A percentile compares a stretch with the other conserved stretches of the same genome.
These are phyloP conservation scores for Procambarus virginalis DNA, from an alignment of 1,140 invertebrate genomes.

Conservation along the genomic window DNA sequence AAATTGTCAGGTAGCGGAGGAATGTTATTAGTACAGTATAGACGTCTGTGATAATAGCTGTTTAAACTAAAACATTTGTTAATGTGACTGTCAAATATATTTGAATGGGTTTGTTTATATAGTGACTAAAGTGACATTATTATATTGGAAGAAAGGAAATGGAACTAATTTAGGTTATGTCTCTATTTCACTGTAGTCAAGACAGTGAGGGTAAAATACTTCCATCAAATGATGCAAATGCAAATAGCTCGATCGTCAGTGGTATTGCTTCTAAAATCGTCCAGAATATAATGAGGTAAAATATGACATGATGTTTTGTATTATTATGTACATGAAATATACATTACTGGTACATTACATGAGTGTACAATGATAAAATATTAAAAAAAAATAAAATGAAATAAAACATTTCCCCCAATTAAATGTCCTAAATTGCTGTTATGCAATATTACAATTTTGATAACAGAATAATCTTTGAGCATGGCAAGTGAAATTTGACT, in stretches of 20 bases:
- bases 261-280: conserved; percentile 52
- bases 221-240: conserved; percentile 39
- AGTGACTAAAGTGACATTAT: background rate
- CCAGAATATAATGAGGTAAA: conserved; percentile 60
- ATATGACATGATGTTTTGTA: background rate
- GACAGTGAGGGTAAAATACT: conserved; percentile 58
- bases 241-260: conserved; percentile 49
- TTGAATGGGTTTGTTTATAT: background rate
- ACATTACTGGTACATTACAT: too few relatives aligned
- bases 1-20: conserved; percentile 39
- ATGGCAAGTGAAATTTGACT: too few relatives aligned
- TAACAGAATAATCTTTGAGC: too few relatives aligned
- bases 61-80: background rate
- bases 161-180: background rate
- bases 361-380: too few relatives aligned
- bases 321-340: too few relatives aligned
- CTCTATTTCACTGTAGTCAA: conserved; percentile 35
- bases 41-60: background rate
- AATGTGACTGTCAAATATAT: background rate
- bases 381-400: too few relatives aligned
- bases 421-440: too few relatives aligned
- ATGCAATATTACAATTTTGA: too few relatives aligned
- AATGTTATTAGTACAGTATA: background rate
- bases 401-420: too few relatives aligned
- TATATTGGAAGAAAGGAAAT: background rate